Evolutionary conservation across 2,113 vertebrate genomes (phyloP).

Genomic region (Perccottus glenii): DNA sequence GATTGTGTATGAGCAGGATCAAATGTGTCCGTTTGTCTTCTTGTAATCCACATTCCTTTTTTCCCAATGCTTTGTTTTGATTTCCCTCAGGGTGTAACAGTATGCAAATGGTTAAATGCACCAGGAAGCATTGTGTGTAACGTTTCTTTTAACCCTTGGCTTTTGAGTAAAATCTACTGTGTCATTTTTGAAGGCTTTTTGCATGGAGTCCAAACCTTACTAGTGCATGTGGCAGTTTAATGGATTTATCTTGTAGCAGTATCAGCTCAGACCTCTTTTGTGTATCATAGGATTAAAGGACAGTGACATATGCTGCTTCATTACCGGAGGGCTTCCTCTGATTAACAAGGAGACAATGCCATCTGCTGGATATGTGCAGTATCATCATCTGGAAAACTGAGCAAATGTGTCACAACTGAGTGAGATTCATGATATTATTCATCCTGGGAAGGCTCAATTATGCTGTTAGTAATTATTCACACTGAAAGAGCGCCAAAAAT

Average conservation of each 20-base stretch:
- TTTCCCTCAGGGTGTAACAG: slow-evolving; percentile 55
- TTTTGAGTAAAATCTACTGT: slow-evolving; percentile 12
- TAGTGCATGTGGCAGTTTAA: slow-evolving; percentile 8
- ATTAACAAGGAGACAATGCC: slow-evolving; percentile 55
- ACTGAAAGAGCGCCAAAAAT: background rate
- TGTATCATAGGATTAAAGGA: slow-evolving; percentile 36
- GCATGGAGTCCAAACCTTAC: background rate
- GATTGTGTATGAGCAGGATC: slow-evolving; percentile 34
- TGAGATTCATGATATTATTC: slow-evolving; percentile 48
- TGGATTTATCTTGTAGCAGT: slow-evolving; percentile 15
- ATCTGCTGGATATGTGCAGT: slow-evolving; percentile 62
- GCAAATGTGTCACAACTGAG: slow-evolving; percentile 38
- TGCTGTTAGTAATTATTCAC: background rate
- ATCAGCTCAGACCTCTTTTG: slow-evolving; percentile 33
- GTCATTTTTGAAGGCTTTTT: background rate
- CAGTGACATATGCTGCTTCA: slow-evolving; percentile 22
- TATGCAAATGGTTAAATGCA: slow-evolving; percentile 62
- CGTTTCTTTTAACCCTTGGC: slow-evolving; percentile 46
- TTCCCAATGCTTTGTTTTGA: slow-evolving; percentile 57
- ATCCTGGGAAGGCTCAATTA: slow-evolving; percentile 12
- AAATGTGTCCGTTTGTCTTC: slow-evolving; percentile 50
- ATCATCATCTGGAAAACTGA: background rate
- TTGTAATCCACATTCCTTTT: slow-evolving; percentile 64
- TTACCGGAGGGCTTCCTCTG: slow-evolving; percentile 14
- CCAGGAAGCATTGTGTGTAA: slow-evolving; percentile 54